These are phyloP conservation scores for Rhopalosiphum maidis DNA, from an alignment of 1,140 invertebrate species.

Conservation along the genomic window DNA sequence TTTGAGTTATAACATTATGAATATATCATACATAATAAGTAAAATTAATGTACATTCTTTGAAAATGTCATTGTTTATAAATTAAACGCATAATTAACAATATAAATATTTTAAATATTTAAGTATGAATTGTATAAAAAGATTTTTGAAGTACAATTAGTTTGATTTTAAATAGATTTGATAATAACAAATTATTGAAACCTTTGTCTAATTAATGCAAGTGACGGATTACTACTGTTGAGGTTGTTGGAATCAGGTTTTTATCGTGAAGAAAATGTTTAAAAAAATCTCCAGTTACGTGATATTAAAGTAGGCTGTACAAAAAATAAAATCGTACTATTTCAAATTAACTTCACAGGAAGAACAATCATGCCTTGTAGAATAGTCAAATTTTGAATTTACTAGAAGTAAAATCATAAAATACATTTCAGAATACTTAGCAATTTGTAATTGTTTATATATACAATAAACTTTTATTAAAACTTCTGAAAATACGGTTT, in stretches of 20 bases:
- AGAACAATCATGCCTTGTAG: neutral
- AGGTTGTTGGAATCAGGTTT: neutral
- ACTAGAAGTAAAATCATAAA: neutral
- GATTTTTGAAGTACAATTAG: too few relatives aligned
- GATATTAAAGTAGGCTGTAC: neutral
- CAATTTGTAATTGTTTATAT: neutral
- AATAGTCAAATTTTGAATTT: neutral
- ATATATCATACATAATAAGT: too few relatives aligned
- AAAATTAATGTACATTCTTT: too few relatives aligned
- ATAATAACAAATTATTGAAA: neutral
- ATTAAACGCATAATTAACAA: too few relatives aligned
- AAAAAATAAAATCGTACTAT: neutral
- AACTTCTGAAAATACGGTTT: neutral
- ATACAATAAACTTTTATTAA: neutral
- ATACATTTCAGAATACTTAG: neutral
- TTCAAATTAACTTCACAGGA: neutral
- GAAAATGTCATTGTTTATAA: too few relatives aligned
- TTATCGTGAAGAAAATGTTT: neutral
- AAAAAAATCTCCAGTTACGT: neutral
- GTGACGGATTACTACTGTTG: too few relatives aligned
- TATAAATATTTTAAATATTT: too few relatives aligned
- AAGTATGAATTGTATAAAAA: too few relatives aligned
- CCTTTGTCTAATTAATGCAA: neutral
- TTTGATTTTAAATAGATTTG: too few relatives aligned
- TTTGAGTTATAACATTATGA: too few relatives aligned